phyloP scores from a whole-genome alignment of 2,113 vertebrate species.

The Pogonocichla stellata region DNA sequence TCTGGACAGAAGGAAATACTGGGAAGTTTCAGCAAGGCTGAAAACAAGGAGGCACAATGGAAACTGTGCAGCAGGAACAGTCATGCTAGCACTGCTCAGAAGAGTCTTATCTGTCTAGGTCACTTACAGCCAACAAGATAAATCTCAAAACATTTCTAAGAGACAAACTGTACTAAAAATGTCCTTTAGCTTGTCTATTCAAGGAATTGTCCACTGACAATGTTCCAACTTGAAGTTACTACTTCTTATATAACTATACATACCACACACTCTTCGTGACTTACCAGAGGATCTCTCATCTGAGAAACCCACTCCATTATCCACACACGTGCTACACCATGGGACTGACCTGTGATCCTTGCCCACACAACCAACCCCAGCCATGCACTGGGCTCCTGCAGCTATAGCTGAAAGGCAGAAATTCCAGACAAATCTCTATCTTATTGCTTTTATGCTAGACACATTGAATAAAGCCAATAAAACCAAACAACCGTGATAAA shows the following conservation, averaged over 20 bases:
- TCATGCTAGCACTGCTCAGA: not conserved
- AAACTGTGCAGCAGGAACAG: not conserved
- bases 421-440: not conserved
- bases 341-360: slow-evolving; percentile 68
- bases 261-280: not conserved
- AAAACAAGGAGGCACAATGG: not conserved
- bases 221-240: not conserved
- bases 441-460: not conserved
- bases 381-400: not conserved
- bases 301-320: not conserved
- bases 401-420: slow-evolving; percentile 21
- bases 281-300: not conserved
- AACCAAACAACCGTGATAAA: not conserved
- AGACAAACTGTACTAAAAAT: not conserved
- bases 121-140: not conserved
- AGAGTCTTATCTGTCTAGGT: not conserved
- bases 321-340: slow-evolving; percentile 60
- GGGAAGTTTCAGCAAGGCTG: not conserved
- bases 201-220: not conserved
- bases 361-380: not conserved
- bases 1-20: not conserved
- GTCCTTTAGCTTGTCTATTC: not conserved
- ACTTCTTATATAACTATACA: not conserved
- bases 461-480: not conserved
- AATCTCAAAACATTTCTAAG: not conserved